Base-by-base conservation (phyloP, 2,797 vertebrate species). In the Molossus alvarezi region DNA sequence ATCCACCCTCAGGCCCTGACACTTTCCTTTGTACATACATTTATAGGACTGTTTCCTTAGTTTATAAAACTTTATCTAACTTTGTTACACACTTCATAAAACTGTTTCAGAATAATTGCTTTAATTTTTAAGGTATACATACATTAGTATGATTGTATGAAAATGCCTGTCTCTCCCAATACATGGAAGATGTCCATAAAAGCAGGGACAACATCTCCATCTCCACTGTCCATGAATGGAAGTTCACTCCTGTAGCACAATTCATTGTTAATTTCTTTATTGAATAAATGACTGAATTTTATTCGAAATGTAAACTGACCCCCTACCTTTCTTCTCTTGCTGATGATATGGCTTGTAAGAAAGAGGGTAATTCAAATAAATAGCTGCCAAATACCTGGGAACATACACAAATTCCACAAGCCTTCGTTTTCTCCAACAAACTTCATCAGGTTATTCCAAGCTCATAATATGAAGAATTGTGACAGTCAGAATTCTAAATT, bases 381-480 rank as follows among this genome's bases (percentile, higher is more conserved):
- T 21, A 90, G 48, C 13, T 90, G 60, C 33, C 77, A 76, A 37
- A 17, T 72, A 85, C 5, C 10, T 29, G 12, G 17, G 20, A 41
- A 90, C 64, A 76, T 51, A 57, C 48, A 94, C 14, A 94, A 89
- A 45, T 79, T 87, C 33, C 57, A 71, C n/a, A 69, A 77, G 33
- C 5, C 48, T 25, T 48, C 14, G 84, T n/a, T 67, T 80, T 51
- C 3, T 53, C 55, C 25, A 80, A 83, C 10, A 71, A 72, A 94
- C 41, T 85, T 72, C 12, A 86, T 88, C 41, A 76, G 15, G 2
- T 81, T 94, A 88, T n/a, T 65, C 33, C 25, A 90, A 65, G 21
- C 37, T 83, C 57, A 80, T 29, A 89, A 33, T 62, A 75, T 55
- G 18, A 95, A 96, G 37, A 94, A 76, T 82, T 69, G n/a, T 60